phyloP scores from a whole-genome alignment of 2,888 invertebrate genomes.

The Oscheius onirici region DNA sequence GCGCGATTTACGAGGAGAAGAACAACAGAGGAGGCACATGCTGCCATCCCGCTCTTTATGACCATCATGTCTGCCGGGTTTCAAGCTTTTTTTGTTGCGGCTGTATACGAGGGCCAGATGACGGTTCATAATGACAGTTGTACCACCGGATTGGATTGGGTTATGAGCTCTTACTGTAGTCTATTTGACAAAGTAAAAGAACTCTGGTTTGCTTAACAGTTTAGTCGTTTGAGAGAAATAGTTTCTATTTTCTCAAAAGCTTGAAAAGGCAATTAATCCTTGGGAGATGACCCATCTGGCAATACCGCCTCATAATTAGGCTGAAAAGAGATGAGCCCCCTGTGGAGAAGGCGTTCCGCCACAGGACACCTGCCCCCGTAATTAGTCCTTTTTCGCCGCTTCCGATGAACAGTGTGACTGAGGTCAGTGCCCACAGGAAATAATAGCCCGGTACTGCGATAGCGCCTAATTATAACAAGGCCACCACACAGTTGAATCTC shows the following conservation, averaged over 20 bases:
- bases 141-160: too few relatives aligned
- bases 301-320: constrained; percentile 14
- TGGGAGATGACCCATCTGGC: constrained; percentile 8
- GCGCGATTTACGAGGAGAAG: constrained; percentile 9
- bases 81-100: background rate
- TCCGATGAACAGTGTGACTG: constrained; percentile 3
- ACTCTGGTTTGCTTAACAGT: too few relatives aligned
- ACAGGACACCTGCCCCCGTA: constrained; percentile 3
- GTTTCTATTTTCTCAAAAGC: too few relatives aligned
- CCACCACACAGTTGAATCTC: background rate
- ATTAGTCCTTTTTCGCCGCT: constrained; percentile 13
- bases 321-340: background rate
- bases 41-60: constrained; percentile 11
- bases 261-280: too few relatives aligned
- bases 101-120: background rate
- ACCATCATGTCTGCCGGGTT: background rate
- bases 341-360: constrained; percentile 6
- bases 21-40: background rate
- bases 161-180: too few relatives aligned
- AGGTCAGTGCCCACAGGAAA: constrained; percentile 3
- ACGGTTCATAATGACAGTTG: background rate
- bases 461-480: constrained; percentile 22
- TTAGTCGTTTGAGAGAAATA: too few relatives aligned
- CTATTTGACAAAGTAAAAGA: too few relatives aligned
- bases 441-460: constrained; percentile 15